Conservation (phyloP, 2,113 vertebrate species). For the Macrotus californicus region DNA sequence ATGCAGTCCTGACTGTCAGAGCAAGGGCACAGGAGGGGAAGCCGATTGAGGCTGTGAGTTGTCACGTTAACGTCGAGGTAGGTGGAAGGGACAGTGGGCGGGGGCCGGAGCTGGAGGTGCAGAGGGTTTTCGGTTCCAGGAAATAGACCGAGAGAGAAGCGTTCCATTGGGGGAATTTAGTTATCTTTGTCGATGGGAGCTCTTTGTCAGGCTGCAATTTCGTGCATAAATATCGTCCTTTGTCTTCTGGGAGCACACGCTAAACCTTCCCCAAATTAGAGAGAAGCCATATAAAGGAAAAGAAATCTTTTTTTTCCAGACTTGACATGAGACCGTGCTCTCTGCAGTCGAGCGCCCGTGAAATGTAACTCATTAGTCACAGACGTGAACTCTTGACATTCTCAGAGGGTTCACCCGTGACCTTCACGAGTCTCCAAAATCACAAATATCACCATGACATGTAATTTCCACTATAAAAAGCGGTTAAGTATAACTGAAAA, state of each 20-base stretch:
- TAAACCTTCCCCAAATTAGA: background rate
- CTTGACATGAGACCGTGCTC: background rate
- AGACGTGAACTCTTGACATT: conserved; percentile 26
- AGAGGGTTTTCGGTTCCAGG: background rate
- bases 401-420: conserved; percentile 2
- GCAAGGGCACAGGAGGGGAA: background rate
- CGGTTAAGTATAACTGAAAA: background rate
- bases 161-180: background rate
- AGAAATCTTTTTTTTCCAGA: background rate
- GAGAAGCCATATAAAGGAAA: background rate
- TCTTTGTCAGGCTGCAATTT: background rate
- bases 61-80: background rate
- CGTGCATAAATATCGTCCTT: background rate
- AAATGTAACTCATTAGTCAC: conserved; percentile 26
- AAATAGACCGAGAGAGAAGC: background rate
- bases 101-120: background rate
- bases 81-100: background rate
- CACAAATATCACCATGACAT: conserved; percentile 1
- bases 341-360: background rate
- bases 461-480: conserved; percentile 23
- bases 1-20: background rate
- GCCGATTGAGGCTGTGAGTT: too few species aligned
- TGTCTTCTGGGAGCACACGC: background rate
- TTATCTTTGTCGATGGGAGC: conserved; percentile 4
- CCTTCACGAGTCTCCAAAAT: conserved; percentile 35